Evolutionary conservation across 2,113 vertebrate species (phyloP).

Genomic region (Turdus rufiventris): DNA sequence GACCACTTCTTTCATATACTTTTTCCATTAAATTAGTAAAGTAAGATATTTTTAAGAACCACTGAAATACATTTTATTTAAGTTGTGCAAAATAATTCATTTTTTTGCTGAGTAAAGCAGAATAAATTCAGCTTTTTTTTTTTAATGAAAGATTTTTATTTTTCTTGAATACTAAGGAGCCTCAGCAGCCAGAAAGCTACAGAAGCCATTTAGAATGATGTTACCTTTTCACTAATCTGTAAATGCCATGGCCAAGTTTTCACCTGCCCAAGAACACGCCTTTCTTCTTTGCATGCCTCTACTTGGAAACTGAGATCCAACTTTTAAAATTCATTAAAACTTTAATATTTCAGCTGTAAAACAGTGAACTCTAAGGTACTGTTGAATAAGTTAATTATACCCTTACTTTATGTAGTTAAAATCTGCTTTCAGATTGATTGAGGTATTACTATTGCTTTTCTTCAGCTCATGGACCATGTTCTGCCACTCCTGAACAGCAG

Average conservation of each 20-base stretch:
- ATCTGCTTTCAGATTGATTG: slow-evolving; percentile 88
- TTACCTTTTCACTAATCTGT: not conserved
- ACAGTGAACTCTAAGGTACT: not conserved
- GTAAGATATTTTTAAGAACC: not conserved
- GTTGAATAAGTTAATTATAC: not conserved
- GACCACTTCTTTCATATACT: not conserved
- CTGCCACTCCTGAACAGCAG: slow-evolving; percentile 95
- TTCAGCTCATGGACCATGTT: slow-evolving; percentile 83
- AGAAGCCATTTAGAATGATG: not conserved
- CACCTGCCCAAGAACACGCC: not conserved
- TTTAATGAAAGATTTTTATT: not conserved
- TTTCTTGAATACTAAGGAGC: not conserved
- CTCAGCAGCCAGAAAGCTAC: not conserved
- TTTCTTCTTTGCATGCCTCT: not conserved
- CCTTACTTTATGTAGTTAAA: slow-evolving; percentile 94
- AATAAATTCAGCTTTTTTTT: not conserved
- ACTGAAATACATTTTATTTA: not conserved
- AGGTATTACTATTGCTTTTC: slow-evolving; percentile 81
- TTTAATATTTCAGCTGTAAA: not conserved
- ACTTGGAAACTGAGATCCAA: not conserved
- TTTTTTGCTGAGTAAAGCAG: not conserved
- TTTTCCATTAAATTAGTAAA: not conserved
- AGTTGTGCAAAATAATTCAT: not conserved
- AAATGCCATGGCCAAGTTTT: not conserved
- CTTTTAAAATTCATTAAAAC: not conserved